A percentile compares a stretch with the other conserved stretches of the same genome.
These are phyloP conservation scores for Gambusia holbrooki DNA, from an alignment of 2,113 vertebrate species.

Conservation along the genomic window DNA sequence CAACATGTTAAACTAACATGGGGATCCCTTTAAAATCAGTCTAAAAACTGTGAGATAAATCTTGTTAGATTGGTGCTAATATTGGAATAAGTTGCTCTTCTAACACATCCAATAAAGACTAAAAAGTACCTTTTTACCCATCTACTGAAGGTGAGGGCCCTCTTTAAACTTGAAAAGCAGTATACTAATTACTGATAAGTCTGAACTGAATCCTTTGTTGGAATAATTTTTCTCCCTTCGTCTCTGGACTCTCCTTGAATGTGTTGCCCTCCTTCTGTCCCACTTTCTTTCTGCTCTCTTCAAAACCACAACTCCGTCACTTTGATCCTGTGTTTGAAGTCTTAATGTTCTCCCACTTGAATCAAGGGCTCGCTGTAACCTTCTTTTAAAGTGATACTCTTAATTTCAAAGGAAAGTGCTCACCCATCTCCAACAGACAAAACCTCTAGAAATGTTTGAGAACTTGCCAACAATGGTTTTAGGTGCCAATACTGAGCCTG, in stretches of 20 bases:
- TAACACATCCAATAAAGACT: not conserved
- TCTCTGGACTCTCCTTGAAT: constrained; percentile 11
- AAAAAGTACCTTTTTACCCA: not conserved
- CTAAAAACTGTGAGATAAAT: not conserved
- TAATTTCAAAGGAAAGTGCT: constrained; percentile 12
- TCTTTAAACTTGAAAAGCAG: constrained; percentile 10
- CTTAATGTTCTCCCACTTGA: constrained; percentile 33
- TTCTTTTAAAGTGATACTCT: constrained; percentile 31
- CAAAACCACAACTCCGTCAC: constrained; percentile 10
- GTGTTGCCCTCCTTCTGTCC: constrained; percentile 4
- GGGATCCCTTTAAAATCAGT: too few species aligned
- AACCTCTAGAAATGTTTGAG: not conserved
- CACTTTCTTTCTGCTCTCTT: constrained; percentile 20
- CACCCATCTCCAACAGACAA: not conserved
- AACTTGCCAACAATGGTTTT: not conserved
- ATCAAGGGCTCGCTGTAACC: constrained; percentile 43
- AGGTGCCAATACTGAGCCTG: not conserved
- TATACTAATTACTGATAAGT: not conserved
- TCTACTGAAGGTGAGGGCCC: not conserved
- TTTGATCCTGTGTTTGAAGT: constrained; percentile 43
- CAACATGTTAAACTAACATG: too few species aligned
- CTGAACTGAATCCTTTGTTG: constrained; percentile 8
- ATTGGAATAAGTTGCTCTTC: not conserved
- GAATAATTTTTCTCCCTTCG: not conserved
- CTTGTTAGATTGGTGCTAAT: not conserved